These are phyloP conservation scores for Tiliacea citrago DNA, from an alignment of 2,888 invertebrate species.

Conservation along the genomic window DNA sequence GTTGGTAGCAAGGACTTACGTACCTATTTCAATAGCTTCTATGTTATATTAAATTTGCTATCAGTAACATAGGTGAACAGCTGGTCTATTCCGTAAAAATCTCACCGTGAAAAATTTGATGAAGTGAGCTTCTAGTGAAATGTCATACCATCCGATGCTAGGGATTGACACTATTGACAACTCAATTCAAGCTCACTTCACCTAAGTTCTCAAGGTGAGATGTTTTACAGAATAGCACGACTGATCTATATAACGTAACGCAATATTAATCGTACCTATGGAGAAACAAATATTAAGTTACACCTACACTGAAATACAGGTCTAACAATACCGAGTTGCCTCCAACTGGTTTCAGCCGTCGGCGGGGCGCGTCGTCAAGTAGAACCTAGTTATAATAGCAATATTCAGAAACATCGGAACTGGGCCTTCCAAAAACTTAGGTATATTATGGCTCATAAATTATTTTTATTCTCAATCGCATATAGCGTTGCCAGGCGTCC, in stretches of 20 bases:
- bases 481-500: background rate
- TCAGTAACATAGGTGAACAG: background rate
- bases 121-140: no score
- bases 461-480: no score
- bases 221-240: no score
- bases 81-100: no score
- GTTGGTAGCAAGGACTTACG: background rate
- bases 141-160: no score
- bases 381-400: background rate
- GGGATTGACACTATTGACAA: no score
- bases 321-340: background rate
- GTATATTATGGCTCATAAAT: background rate
- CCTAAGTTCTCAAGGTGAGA: no score
- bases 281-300: slow-evolving; percentile 8
- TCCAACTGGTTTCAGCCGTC: background rate
- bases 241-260: background rate
- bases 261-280: background rate
- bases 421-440: background rate
- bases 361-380: background rate
- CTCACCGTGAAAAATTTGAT: no score
- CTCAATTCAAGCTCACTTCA: no score
- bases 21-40: background rate
- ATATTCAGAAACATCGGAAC: no score
- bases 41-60: background rate
- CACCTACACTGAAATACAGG: background rate